These are phyloP conservation scores for Aricia artaxerxes DNA, from an alignment of 2,888 invertebrate genomes.

Conservation along the genomic window DNA sequence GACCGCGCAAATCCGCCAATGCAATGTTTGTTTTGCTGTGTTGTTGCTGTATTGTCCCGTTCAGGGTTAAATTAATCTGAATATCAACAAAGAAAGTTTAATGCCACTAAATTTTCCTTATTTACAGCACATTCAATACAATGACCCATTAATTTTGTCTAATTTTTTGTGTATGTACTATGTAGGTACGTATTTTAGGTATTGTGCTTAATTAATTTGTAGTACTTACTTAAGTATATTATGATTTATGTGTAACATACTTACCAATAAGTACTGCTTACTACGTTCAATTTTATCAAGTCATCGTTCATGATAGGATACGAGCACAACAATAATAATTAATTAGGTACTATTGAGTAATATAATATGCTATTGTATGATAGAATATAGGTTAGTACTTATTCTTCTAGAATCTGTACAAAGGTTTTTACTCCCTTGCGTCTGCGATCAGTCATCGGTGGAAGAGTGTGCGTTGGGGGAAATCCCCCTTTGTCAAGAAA, in stretches of 20 bases:
- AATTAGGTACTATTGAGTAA: too few relatives aligned
- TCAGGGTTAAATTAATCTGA: neutral
- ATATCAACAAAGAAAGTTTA: neutral
- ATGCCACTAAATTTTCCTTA: neutral
- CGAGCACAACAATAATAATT: neutral
- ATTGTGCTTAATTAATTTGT: neutral
- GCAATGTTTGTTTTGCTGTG: slow-evolving; percentile 5
- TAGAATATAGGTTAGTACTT: too few relatives aligned
- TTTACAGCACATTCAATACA: neutral
- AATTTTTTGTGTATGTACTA: neutral
- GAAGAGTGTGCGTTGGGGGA: neutral
- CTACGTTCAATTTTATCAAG: neutral
- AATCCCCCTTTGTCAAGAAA: neutral
- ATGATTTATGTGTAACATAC: too few relatives aligned
- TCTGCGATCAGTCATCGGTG: neutral
- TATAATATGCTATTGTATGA: too few relatives aligned
- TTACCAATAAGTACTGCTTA: neutral
- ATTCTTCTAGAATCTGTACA: too few relatives aligned
- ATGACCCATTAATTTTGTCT: neutral
- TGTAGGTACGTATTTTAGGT: neutral
- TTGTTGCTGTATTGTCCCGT: neutral
- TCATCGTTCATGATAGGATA: neutral
- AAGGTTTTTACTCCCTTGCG: too few relatives aligned
- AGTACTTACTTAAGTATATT: too few relatives aligned
- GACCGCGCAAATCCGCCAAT: slow-evolving; percentile 12